Evolutionary conservation across 2,113 vertebrate species (phyloP).

Genomic region (Panthera uncia): DNA sequence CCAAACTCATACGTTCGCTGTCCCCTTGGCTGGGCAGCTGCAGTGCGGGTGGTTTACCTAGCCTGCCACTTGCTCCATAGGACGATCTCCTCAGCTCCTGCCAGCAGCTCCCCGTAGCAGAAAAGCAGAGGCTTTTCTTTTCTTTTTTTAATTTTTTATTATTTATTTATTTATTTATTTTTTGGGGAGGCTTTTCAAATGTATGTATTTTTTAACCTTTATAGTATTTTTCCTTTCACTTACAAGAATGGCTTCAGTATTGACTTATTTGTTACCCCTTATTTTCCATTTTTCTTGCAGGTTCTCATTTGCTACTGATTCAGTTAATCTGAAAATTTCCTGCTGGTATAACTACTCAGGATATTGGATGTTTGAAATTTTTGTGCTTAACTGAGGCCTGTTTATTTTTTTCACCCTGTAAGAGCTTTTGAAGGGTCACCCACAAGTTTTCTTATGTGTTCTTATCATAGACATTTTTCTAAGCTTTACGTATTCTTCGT

Average conservation of each 20-base stretch:
- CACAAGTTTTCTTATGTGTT: neutral
- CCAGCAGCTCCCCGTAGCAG: neutral
- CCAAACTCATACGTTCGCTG: neutral
- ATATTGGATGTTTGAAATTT: neutral
- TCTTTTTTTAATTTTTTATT: neutral
- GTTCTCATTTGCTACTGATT: neutral
- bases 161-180: no score
- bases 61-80: neutral
- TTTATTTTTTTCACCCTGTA: neutral
- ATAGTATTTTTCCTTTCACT: neutral
- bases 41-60: no score
- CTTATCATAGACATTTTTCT: neutral
- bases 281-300: constrained; percentile 7
- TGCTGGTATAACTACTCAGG: neutral
- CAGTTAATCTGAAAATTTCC: neutral
- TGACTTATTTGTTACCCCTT: neutral
- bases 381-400: neutral
- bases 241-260: neutral
- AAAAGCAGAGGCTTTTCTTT: neutral
- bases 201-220: neutral
- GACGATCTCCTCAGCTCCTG: neutral
- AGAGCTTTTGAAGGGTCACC: neutral
- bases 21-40: neutral
- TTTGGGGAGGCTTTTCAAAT: neutral
- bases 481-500: neutral